Conservation (phyloP, 2,888 invertebrate genomes). For the Therioaphis trifolii region DNA sequence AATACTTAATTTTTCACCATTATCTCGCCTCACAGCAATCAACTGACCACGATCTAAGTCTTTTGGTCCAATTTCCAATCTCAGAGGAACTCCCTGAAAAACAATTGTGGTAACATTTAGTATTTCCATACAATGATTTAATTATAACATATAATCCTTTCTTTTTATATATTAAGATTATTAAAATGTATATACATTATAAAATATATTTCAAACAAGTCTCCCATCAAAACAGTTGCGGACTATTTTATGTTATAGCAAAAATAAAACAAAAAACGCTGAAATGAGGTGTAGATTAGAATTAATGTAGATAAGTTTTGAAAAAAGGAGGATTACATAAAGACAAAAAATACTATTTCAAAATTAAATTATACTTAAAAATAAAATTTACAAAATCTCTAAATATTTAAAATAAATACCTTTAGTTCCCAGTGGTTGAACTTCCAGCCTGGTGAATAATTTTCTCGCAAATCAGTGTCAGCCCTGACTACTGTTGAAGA, state of each 20-base stretch:
- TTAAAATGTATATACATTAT: neutral
- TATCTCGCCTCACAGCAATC: conserved; percentile 90
- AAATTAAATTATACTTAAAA: neutral
- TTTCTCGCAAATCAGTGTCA: conserved; percentile 89
- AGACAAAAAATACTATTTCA: too few species aligned
- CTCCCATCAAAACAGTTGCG: neutral
- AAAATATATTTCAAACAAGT: neutral
- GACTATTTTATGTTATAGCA: too few species aligned
- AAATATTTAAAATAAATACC: conserved; percentile 71
- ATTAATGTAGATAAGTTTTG: too few species aligned
- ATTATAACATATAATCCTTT: neutral
- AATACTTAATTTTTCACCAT: conserved; percentile 78
- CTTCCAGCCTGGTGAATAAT: conserved; percentile 99
- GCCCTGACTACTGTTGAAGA: conserved; percentile 76
- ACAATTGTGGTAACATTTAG: too few species aligned
- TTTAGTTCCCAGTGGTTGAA: conserved; percentile 98
- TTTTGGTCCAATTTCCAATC: conserved; percentile 94
- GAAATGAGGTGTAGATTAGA: too few species aligned
- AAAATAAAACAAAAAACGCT: too few species aligned
- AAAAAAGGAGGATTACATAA: too few species aligned
- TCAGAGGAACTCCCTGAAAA: conserved; percentile 87
- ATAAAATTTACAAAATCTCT: too few species aligned
- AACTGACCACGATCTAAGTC: conserved; percentile 86
- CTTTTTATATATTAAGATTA: neutral
- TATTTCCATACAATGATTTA: neutral